phyloP scores from a whole-genome alignment of 2,888 invertebrate genomes.

The Diarsia rubi region DNA sequence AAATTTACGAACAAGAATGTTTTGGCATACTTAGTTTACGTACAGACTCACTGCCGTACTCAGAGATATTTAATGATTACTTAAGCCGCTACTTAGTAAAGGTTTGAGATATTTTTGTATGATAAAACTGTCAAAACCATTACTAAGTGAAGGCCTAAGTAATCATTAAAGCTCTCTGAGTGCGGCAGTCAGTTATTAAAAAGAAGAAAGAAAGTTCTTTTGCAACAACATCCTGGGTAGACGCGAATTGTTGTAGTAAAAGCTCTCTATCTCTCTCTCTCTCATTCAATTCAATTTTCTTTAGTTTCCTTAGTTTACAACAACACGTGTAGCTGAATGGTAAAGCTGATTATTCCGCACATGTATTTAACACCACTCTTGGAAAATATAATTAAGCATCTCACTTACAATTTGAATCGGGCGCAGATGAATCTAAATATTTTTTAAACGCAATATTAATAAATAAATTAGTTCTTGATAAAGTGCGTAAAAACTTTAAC shows the following conservation, averaged over 20 bases:
- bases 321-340: background rate
- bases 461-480: background rate
- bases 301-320: background rate
- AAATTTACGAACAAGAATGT: conserved; percentile 63
- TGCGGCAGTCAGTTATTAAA: too few relatives aligned
- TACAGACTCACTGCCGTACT: too few relatives aligned
- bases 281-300: background rate
- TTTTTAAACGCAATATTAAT: background rate
- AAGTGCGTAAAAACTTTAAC: background rate
- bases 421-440: background rate
- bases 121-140: too few relatives aligned
- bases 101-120: too few relatives aligned
- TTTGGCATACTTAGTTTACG: conserved; percentile 34
- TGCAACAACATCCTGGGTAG: too few relatives aligned
- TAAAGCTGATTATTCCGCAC: background rate
- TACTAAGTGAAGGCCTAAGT: too few relatives aligned
- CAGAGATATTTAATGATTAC: too few relatives aligned
- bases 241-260: background rate
- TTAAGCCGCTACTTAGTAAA: too few relatives aligned
- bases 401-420: background rate
- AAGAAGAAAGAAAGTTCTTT: too few relatives aligned
- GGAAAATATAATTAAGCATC: background rate
- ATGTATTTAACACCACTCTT: background rate
- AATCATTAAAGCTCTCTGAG: too few relatives aligned
- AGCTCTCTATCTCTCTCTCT: background rate